phyloP scores from a whole-genome alignment of 2,113 vertebrate species.

The Asarcornis scutulata region DNA sequence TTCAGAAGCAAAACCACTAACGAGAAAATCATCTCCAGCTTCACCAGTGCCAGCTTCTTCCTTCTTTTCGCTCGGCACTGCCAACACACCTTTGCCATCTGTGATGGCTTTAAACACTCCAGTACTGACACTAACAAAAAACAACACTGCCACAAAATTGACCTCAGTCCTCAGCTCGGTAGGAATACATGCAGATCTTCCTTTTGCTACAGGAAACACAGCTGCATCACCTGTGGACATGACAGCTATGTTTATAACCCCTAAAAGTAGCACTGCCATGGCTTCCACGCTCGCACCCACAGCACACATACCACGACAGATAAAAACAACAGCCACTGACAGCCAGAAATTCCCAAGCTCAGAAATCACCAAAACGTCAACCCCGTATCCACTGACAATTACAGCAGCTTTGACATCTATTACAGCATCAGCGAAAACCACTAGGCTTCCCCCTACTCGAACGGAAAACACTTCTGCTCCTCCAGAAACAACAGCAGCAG shows the following conservation, averaged over 20 bases:
- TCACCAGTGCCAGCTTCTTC: slow-evolving; percentile 73
- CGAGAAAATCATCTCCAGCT: slow-evolving; percentile 75
- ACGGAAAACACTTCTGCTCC: slow-evolving; percentile 68
- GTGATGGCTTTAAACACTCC: slow-evolving; percentile 72
- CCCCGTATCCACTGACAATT: slow-evolving; percentile 75
- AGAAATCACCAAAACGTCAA: slow-evolving; percentile 66
- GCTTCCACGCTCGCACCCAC: slow-evolving; percentile 59
- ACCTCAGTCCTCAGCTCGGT: slow-evolving; percentile 21
- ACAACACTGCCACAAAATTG: slow-evolving; percentile 69
- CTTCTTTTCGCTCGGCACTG: slow-evolving; percentile 79
- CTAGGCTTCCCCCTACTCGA: slow-evolving; percentile 73
- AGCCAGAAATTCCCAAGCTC: slow-evolving; percentile 60
- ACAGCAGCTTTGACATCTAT: slow-evolving; percentile 80
- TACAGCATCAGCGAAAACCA: slow-evolving; percentile 77
- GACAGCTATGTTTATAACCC: slow-evolving; percentile 58
- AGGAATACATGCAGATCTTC: slow-evolving; percentile 72
- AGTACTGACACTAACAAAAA: slow-evolving; percentile 62
- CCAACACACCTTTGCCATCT: slow-evolving; percentile 69
- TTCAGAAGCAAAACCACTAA: slow-evolving; percentile 64
- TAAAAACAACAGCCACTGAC: slow-evolving; percentile 67
- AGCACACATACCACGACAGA: slow-evolving; percentile 73
- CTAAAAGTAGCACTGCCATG: slow-evolving; percentile 51
- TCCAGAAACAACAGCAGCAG: slow-evolving; percentile 36
- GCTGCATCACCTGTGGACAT: slow-evolving; percentile 43
- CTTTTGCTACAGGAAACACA: slow-evolving; percentile 72